phyloP scores from a whole-genome alignment of 2,797 vertebrate genomes.

The Allobates femoralis region DNA sequence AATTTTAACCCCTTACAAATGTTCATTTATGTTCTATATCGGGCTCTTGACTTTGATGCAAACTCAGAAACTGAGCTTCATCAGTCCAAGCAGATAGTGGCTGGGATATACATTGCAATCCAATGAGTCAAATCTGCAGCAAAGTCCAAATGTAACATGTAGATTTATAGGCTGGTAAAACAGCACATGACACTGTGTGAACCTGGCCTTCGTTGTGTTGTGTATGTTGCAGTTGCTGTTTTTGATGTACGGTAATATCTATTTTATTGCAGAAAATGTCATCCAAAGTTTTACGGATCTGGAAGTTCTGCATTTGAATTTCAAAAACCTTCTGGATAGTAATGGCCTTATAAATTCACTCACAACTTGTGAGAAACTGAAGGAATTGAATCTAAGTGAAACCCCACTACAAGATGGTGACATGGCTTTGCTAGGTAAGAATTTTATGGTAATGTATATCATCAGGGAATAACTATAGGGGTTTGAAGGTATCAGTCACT shows the following conservation, averaged over 20 bases:
- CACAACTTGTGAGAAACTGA: conserved; percentile 21
- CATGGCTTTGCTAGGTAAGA: conserved; percentile 39
- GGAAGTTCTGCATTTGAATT: conserved; percentile 23
- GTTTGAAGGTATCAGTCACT: too few species aligned
- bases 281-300: conserved; percentile 24
- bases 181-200: background rate
- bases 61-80: too few species aligned
- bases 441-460: background rate
- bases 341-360: conserved; percentile 15
- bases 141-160: background rate
- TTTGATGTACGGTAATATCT: background rate
- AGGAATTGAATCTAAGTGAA: conserved; percentile 1
- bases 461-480: background rate
- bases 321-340: background rate
- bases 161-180: background rate
- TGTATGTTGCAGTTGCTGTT: too few species aligned
- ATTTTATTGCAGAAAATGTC: conserved; percentile 9
- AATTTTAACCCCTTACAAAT: too few species aligned
- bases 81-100: too few species aligned
- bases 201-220: too few species aligned
- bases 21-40: too few species aligned
- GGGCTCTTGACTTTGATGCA: too few species aligned
- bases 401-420: conserved; percentile 10
- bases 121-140: too few species aligned
- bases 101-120: too few species aligned